A percentile compares a stretch with the other conserved stretches of the same genome.
Conservation (phyloP, 2,888 invertebrate species). For the Acleris cristana region DNA sequence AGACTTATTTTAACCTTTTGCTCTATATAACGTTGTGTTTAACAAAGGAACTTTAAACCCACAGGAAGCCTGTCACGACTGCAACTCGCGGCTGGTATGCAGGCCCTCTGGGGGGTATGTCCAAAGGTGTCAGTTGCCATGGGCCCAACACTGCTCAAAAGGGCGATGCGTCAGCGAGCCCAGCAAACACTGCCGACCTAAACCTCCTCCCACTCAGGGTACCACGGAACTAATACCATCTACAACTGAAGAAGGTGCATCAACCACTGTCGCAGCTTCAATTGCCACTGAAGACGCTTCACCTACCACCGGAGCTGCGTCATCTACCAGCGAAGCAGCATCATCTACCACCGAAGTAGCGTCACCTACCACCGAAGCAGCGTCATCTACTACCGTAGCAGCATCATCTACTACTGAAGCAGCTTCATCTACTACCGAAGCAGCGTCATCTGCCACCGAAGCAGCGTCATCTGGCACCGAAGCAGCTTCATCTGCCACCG, state of each 20-base stretch:
- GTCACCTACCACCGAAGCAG: neutral
- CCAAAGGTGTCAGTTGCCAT: slow-evolving; percentile 33
- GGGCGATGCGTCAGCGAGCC: slow-evolving; percentile 39
- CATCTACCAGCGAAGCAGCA: neutral
- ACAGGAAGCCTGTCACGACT: slow-evolving; percentile 39
- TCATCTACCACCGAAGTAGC: neutral
- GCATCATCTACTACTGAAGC: neutral
- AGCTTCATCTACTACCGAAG: no score
- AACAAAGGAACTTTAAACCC: neutral
- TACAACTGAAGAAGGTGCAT: neutral
- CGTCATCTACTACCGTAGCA: neutral
- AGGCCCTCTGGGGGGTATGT: slow-evolving; percentile 33
- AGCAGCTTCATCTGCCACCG: neutral
- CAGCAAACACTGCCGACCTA: slow-evolving; percentile 22
- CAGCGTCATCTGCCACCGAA: neutral
- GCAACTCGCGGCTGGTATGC: slow-evolving; percentile 38
- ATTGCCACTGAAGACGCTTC: neutral
- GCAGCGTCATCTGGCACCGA: neutral
- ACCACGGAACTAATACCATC: neutral
- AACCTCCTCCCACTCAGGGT: neutral
- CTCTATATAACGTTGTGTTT: no score
- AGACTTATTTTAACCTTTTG: no score
- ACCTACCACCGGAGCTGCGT: neutral
- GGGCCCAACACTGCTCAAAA: slow-evolving; percentile 28
- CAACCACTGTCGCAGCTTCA: neutral